Evolutionary conservation across 2,113 vertebrate species (phyloP).

Genomic region (Cynocephalus volans): DNA sequence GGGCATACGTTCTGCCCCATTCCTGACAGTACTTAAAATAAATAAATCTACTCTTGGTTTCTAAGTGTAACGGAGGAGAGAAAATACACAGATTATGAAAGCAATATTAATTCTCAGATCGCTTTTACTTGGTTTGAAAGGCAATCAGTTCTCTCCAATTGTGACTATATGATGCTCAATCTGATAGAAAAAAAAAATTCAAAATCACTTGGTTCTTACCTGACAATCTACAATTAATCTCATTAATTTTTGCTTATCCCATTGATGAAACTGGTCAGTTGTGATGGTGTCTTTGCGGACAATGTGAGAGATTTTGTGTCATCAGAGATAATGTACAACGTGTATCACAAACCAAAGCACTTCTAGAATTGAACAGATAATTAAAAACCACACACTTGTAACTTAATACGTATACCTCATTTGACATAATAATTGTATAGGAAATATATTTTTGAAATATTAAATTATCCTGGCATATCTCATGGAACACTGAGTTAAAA

Average conservation of each 20-base stretch:
- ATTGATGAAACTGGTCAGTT: constrained; percentile 34
- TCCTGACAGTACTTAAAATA: not conserved
- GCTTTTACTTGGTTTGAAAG: not conserved
- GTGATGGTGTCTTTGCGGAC: not conserved
- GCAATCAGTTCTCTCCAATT: not conserved
- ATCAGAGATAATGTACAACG: not conserved
- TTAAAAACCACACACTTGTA: not conserved
- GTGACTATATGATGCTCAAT: not conserved
- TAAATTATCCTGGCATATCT: not conserved
- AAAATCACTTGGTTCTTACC: constrained; percentile 39
- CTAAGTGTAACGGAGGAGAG: not conserved
- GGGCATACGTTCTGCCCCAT: not conserved
- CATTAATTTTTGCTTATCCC: not conserved
- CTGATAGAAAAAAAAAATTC: not conserved
- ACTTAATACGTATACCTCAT: not conserved
- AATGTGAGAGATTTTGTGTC: not conserved
- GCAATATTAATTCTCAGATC: not conserved
- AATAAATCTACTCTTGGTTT: not conserved
- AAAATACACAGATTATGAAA: not conserved
- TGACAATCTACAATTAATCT: not conserved
- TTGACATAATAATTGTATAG: not conserved
- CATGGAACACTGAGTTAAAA: not conserved
- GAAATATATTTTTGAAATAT: constrained; percentile 19
- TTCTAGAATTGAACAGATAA: constrained; percentile 37
- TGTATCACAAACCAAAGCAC: constrained; percentile 5